Conservation (phyloP, 2,888 invertebrate genomes). For the Drosophila nigricruria region DNA sequence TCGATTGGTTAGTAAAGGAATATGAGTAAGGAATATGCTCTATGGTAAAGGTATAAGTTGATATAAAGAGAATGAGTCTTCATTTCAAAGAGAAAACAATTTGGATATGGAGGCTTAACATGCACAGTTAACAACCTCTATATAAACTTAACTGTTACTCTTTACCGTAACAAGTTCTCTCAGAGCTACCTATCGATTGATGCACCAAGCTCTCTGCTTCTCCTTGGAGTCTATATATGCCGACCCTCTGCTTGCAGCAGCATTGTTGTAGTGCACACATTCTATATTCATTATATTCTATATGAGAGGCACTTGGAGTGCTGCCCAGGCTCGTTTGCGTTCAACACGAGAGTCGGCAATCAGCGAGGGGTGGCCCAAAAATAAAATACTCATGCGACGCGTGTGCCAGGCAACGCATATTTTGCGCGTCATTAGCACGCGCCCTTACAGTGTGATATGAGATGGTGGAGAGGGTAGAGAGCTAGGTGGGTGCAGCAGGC, state of each 20-base stretch:
- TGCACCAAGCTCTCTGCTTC: background rate
- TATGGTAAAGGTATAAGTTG: too few relatives aligned
- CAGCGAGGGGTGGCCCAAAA: conserved; percentile 57
- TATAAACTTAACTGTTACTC: too few relatives aligned
- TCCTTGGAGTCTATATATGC: conserved; percentile 17
- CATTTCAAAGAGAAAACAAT: too few relatives aligned
- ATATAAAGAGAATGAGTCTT: too few relatives aligned
- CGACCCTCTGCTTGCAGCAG: background rate
- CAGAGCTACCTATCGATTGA: conserved; percentile 8
- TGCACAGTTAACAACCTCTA: too few relatives aligned
- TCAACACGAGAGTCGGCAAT: conserved; percentile 58
- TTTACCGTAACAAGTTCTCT: background rate
- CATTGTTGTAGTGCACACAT: conserved; percentile 7
- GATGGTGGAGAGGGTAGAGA: too few relatives aligned
- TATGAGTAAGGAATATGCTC: too few relatives aligned
- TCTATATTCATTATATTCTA: conserved; percentile 39
- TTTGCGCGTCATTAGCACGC: conserved; percentile 83
- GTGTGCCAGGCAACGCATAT: conserved; percentile 67
- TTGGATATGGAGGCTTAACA: too few relatives aligned
- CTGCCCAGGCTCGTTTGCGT: conserved; percentile 25
- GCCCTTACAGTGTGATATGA: conserved; percentile 25
- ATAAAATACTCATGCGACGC: conserved; percentile 64
- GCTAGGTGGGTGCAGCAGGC: background rate
- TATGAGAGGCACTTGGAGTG: conserved; percentile 34
- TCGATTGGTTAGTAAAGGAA: too few relatives aligned